Base-by-base conservation (phyloP, 2,888 invertebrate genomes). In the Globia sparganii region DNA sequence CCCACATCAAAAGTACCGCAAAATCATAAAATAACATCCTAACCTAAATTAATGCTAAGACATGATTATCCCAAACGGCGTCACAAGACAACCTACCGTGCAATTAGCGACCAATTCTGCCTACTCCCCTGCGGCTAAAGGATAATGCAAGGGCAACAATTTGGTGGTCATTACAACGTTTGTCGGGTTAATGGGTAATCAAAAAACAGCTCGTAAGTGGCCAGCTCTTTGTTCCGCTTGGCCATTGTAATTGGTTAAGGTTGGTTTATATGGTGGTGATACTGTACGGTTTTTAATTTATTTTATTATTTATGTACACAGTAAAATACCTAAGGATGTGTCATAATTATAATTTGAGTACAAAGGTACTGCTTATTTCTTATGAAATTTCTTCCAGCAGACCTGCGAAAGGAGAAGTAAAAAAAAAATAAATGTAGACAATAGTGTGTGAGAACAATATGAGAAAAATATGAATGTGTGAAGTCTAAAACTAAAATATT, bases 141-240 rank as follows among this genome's bases (percentile, higher is more conserved):
- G 80, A 81, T 87, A 87, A 84, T 81, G 77, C 73, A 82, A 85
- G 74, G 75, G 74, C 79, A 85, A 81, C 84, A 86, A 82, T 87
- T 87, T 78, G 82, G 72, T 78, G 81, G 80, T 78, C 78, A 90
- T 90, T 90, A 89, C 84, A 77, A 79, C 85, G 87, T 90, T 90
- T 88, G 83, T 86, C 71, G 79, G 77, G 88, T 80, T 87, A 90
- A 89, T 90, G 87, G 87, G 70, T 87, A 78, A 87, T 87, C 89
- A 89, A 88, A 87, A 90, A 90, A 89, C 87, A 84, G 80, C 83
- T 81, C 80, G 84, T 90, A 86, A 90, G 83, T 87, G 84, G 84
- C 58, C 71, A 59, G 61, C 65, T 84, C 87, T 90, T 90, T 89
- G 90, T 89, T 89, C 81, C 85, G 80, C 73, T 69, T 83, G 59